phyloP scores from a whole-genome alignment of 2,888 invertebrate genomes.

The Hartigia nigra region DNA sequence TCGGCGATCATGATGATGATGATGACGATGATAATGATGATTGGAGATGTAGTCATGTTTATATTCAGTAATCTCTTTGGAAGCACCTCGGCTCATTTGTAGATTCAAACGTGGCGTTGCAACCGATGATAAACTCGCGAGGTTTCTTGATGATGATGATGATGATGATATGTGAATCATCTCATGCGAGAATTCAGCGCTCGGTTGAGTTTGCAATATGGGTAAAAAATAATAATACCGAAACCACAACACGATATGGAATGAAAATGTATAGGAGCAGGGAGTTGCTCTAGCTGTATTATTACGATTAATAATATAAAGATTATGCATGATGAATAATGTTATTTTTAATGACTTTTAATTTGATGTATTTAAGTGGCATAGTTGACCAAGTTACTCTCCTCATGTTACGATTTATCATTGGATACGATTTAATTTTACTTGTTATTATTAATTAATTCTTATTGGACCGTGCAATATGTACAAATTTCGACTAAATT shows the following conservation, averaged over 20 bases:
- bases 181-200: neutral
- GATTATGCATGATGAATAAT: constrained; percentile 43
- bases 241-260: neutral
- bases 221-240: neutral
- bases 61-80: constrained; percentile 32
- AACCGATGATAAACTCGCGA: neutral
- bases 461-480: constrained; percentile 60
- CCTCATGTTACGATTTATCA: constrained; percentile 30
- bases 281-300: constrained; percentile 44
- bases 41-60: constrained; percentile 22
- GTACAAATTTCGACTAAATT: constrained; percentile 58
- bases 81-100: constrained; percentile 31
- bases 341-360: constrained; percentile 37
- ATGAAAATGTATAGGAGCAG: constrained; percentile 40
- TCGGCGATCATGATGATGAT: neutral
- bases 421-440: constrained; percentile 36
- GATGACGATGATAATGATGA: neutral
- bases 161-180: neutral
- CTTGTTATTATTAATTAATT: constrained; percentile 53
- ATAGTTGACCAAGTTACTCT: constrained; percentile 30
- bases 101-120: neutral
- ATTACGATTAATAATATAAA: constrained; percentile 42
- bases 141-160: neutral
- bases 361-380: constrained; percentile 36
- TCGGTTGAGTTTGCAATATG: neutral